Evolutionary conservation across 1,140 invertebrate genomes (phyloP), one percentile per base, ranked within the genome.

Genomic region (Listronotus bonariensis): DNA sequence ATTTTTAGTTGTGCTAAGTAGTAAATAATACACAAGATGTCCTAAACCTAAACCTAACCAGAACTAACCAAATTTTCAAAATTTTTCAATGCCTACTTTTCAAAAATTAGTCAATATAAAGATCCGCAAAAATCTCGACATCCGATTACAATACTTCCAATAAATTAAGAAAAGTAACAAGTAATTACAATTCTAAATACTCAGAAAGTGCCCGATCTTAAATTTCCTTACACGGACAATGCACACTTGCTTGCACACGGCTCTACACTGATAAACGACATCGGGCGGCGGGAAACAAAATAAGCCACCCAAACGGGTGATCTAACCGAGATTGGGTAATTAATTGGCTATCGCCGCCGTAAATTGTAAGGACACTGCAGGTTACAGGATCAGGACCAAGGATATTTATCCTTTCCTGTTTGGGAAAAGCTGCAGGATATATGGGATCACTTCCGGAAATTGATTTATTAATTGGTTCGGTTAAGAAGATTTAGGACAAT

Each of bases 321-420:
- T 62, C 59, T 54, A 46, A 54, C 49, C 49, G 59, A 62, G 59
- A 62, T 62, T 62, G 59, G 59, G 59, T 62, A 62, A 62, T 62
- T 62, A 62, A 62, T 62, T 62, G 59, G 59, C 59, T 54, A 62
- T 62, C 51, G 59, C 59, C 59, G 59, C 59, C 59, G 59, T 62
- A 62, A 62, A 62, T 62, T 54, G 49, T 62, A 62, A 62, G 59
- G 59, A 53, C 59, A 54, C 32, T 38, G 51, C 59, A 62, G 59
- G 59, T 62, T 62, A 54, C 59, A 46, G 59, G 59, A 62, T 62
- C 59, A 45, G 51, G 59, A 52, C 58, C 58, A 34, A 43, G 49
- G 59, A 62, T 62, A 62, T 62, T 62, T 62, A 62, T 62, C 51
- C 20, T 49, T 5, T 36, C 34, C 34, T 36, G 34, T 36, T 62